Percentiles rank a stretch among this genome's conserved stretches.
Evolutionary conservation across 2,113 vertebrate species (phyloP).

Genomic region (Sminthopsis crassicaudata): DNA sequence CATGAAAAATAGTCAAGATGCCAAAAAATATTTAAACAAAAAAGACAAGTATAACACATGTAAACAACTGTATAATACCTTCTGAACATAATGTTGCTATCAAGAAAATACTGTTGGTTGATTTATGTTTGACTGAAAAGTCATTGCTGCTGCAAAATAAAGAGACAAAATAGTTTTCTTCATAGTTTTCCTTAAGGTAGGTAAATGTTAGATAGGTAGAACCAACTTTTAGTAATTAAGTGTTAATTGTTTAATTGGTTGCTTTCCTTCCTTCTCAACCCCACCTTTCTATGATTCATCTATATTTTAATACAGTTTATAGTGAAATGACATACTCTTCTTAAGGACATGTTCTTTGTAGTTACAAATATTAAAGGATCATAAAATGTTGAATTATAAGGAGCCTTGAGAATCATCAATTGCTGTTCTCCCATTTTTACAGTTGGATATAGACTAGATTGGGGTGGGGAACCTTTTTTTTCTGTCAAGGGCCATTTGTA

Average conservation of each 20-base stretch:
- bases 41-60: slow-evolving; percentile 68
- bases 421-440: background rate
- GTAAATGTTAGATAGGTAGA: slow-evolving; percentile 25
- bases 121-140: slow-evolving; percentile 60
- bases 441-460: background rate
- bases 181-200: slow-evolving; percentile 15
- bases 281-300: background rate
- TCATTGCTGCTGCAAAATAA: slow-evolving; percentile 30
- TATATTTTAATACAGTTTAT: background rate
- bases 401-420: background rate
- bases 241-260: slow-evolving; percentile 6
- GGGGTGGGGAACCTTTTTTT: too few species aligned
- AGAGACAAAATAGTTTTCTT: slow-evolving; percentile 59
- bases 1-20: slow-evolving; percentile 54
- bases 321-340: background rate
- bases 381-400: background rate
- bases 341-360: background rate
- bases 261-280: slow-evolving; percentile 5
- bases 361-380: background rate
- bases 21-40: slow-evolving; percentile 72
- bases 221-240: slow-evolving; percentile 7
- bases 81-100: slow-evolving; percentile 63
- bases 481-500: too few species aligned
- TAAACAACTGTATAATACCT: slow-evolving; percentile 78
- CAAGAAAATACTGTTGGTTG: slow-evolving; percentile 63